Evolutionary conservation across 1,140 invertebrate species (phyloP).

Genomic region (Micrasema minimum): DNA sequence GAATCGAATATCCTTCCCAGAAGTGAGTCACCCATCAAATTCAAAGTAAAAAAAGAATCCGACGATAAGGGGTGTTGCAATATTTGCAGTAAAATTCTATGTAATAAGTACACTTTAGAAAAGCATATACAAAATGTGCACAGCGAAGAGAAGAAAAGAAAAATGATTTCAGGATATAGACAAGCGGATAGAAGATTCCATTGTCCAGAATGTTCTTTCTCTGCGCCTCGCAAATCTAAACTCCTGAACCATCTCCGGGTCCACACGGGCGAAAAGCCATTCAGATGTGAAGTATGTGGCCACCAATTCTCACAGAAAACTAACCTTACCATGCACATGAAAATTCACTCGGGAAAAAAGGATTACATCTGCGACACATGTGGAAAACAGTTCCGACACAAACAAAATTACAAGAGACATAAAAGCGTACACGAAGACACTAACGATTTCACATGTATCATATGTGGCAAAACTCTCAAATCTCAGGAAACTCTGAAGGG

Average conservation of each 20-base stretch:
- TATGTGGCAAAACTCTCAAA: conserved; percentile 61
- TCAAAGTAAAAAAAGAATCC: background rate
- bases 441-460: conserved; percentile 57
- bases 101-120: conserved; percentile 38
- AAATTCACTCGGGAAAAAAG: conserved; percentile 62
- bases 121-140: conserved; percentile 39
- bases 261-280: conserved; percentile 68
- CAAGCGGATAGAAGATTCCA: conserved; percentile 58
- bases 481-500: conserved; percentile 59
- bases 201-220: conserved; percentile 62
- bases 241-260: conserved; percentile 63
- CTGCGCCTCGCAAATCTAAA: conserved; percentile 62
- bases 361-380: conserved; percentile 71
- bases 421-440: conserved; percentile 59
- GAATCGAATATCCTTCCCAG: too few species aligned
- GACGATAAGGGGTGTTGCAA: conserved; percentile 12
- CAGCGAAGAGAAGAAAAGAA: conserved; percentile 55
- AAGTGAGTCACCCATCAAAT: background rate
- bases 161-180: conserved; percentile 56
- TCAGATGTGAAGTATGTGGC: conserved; percentile 68
- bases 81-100: conserved; percentile 41
- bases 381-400: conserved; percentile 71
- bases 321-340: conserved; percentile 63
- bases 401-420: conserved; percentile 61
- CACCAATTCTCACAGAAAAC: conserved; percentile 69